phyloP scores from a whole-genome alignment of 1,140 invertebrate genomes.

The Propsilocerus akamusi region DNA sequence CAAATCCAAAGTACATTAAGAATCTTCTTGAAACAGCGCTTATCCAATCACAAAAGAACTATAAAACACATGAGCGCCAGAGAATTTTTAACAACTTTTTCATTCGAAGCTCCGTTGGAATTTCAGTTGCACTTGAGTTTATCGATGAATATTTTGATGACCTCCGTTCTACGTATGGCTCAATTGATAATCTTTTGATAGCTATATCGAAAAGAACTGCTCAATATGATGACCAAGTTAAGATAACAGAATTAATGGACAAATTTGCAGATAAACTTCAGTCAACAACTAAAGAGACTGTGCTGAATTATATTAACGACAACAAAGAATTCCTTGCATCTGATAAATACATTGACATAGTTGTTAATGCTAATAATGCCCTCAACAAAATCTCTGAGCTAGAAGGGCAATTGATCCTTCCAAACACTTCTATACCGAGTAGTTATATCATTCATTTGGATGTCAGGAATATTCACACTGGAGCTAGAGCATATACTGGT shows the following conservation, averaged over 20 bases:
- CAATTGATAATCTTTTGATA: not conserved
- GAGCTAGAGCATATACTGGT: not conserved
- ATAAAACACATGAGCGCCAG: not conserved
- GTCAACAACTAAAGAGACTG: no score
- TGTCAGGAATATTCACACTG: not conserved
- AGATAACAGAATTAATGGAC: not conserved
- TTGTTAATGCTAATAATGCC: not conserved
- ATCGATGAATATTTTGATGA: not conserved
- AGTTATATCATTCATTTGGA: not conserved
- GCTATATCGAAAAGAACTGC: not conserved
- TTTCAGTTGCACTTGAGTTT: not conserved
- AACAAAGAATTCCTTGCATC: not conserved
- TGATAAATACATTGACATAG: no score
- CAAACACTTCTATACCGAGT: not conserved
- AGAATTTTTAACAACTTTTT: not conserved
- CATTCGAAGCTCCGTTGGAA: not conserved
- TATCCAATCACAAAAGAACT: not conserved
- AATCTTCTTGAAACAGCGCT: not conserved
- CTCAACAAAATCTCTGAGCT: not conserved
- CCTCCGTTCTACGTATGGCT: not conserved
- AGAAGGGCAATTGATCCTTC: not conserved
- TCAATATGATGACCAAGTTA: not conserved
- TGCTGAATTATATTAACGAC: not conserved
- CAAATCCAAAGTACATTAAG: not conserved
- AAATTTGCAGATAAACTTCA: not conserved